Conservation (phyloP, 2,888 invertebrate genomes). For the Invenusta paracnida region DNA sequence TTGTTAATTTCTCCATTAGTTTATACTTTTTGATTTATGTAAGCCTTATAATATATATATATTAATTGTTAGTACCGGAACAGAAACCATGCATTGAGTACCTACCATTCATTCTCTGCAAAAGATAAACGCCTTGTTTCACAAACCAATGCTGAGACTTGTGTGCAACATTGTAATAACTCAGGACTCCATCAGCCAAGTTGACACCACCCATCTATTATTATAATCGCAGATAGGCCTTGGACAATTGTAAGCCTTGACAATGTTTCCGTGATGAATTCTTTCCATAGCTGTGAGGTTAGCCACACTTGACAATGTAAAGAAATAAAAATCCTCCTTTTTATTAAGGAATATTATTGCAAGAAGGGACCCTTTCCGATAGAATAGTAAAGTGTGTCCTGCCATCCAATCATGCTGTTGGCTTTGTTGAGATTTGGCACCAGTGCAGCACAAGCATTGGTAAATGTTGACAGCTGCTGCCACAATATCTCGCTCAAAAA, state of each 20-base stretch:
- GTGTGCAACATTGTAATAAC: not conserved
- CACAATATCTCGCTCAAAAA: too few species aligned
- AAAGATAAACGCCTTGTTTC: not conserved
- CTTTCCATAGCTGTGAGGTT: not conserved
- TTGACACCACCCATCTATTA: not conserved
- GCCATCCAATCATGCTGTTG: too few species aligned
- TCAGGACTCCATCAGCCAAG: not conserved
- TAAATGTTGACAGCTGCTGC: too few species aligned
- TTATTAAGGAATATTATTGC: not conserved
- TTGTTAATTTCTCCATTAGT: too few species aligned
- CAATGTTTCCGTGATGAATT: not conserved
- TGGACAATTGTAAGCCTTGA: slow-evolving; percentile 15
- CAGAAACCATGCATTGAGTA: not conserved
- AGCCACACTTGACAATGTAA: not conserved
- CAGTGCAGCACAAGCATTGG: too few species aligned
- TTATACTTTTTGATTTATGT: too few species aligned
- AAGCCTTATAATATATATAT: too few species aligned
- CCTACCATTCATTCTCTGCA: not conserved
- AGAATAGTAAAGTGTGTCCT: too few species aligned
- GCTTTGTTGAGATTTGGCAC: too few species aligned
- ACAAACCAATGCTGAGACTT: not conserved
- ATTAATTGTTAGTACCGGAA: too few species aligned
- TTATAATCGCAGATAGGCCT: not conserved
- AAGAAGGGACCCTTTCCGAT: not conserved
- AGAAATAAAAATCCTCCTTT: not conserved